Conservation (phyloP, 2,797 vertebrate species). For the Sphenopsis melanotis region DNA sequence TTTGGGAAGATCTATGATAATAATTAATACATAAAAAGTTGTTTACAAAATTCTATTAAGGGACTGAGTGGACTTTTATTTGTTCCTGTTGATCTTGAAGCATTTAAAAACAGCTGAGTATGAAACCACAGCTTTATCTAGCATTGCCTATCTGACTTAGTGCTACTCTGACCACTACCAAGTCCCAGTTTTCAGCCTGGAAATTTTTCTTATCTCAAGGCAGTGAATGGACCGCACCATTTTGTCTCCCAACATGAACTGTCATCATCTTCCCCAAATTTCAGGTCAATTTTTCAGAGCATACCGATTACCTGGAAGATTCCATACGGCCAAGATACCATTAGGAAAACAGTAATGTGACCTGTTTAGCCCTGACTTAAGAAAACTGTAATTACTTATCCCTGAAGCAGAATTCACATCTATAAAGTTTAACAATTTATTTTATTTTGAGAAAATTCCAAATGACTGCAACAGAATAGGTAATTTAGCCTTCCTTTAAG, state of each 20-base stretch:
- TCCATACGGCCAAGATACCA: neutral
- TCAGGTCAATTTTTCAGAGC: neutral
- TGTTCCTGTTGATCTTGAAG: conserved; percentile 7
- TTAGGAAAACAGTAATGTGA: neutral
- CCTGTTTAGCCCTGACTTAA: neutral
- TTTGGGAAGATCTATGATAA: conserved; percentile 21
- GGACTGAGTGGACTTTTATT: neutral
- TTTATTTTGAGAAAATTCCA: neutral
- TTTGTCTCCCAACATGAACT: neutral
- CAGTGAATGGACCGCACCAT: neutral
- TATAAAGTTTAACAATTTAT: neutral
- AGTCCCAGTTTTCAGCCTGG: neutral
- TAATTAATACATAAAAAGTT: conserved; percentile 12
- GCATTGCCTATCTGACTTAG: neutral
- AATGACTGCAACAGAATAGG: neutral
- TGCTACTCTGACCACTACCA: neutral
- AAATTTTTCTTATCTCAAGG: neutral
- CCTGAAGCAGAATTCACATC: neutral
- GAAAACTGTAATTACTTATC: neutral
- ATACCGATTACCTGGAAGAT: neutral
- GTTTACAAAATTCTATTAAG: neutral
- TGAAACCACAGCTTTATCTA: conserved; percentile 22
- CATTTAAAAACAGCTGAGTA: neutral
- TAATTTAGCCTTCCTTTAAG: neutral
- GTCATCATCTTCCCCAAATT: neutral